A percentile compares a stretch with the other conserved stretches of the same genome.
Evolutionary conservation across 2,113 vertebrate species (phyloP).

Genomic region (Empidonax alnorum): DNA sequence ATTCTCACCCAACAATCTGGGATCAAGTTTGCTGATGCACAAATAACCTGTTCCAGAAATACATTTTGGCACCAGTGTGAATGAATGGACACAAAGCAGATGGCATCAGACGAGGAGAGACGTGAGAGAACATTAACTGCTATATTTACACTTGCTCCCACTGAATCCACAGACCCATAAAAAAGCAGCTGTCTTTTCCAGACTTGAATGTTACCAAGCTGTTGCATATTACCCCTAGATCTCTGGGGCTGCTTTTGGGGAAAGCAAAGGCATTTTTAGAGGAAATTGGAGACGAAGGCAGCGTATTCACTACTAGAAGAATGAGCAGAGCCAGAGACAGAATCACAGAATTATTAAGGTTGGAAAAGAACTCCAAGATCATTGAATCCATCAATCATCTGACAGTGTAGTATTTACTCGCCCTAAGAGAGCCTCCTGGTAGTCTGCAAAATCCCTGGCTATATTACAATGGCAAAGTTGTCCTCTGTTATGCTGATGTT

Average conservation of each 20-base stretch:
- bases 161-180: constrained; percentile 37
- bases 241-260: background rate
- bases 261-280: background rate
- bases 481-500: background rate
- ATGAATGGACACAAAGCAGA: constrained; percentile 46
- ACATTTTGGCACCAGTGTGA: background rate
- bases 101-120: constrained; percentile 21
- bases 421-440: background rate
- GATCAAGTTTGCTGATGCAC: background rate
- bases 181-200: constrained; percentile 46
- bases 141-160: constrained; percentile 37
- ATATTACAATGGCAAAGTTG: background rate
- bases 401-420: background rate
- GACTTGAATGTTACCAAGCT: background rate
- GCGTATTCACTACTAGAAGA: background rate
- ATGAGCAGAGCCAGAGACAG: background rate
- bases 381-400: background rate
- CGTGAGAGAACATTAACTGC: constrained; percentile 13
- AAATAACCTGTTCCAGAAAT: constrained; percentile 39
- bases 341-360: background rate
- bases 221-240: background rate
- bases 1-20: background rate
- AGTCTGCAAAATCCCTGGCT: background rate
- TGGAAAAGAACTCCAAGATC: background rate
- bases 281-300: background rate